Evolutionary conservation across 2,797 vertebrate genomes (phyloP).

Genomic region (Chrosomus eos): DNA sequence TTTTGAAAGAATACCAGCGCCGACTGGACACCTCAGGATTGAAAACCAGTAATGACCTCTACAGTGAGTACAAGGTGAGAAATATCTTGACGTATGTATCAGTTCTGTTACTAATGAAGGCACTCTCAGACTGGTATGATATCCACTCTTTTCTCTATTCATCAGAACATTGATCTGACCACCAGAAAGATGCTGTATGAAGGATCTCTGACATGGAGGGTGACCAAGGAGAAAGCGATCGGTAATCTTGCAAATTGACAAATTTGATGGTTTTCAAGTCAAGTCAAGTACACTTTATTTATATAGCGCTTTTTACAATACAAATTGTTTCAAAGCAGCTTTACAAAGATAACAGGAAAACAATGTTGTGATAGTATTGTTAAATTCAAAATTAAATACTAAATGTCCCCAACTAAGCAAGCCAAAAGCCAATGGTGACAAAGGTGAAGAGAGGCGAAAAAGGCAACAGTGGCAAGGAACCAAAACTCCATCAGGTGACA

Average conservation of each 20-base stretch:
- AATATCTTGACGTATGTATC: not conserved
- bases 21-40: constrained; percentile 88
- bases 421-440: too few species aligned
- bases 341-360: too few species aligned
- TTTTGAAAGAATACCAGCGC: constrained; percentile 90
- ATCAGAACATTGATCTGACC: constrained; percentile 85
- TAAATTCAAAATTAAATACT: too few species aligned
- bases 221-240: constrained; percentile 90
- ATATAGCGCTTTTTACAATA: too few species aligned
- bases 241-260: constrained; percentile 71
- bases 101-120: not conserved
- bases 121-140: not conserved
- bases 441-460: too few species aligned
- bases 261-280: not conserved
- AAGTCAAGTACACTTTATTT: too few species aligned
- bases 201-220: constrained; percentile 85
- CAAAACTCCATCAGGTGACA: too few species aligned
- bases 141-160: constrained; percentile 2
- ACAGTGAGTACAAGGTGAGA: constrained; percentile 87
- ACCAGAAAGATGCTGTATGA: constrained; percentile 83
- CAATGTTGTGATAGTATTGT: too few species aligned
- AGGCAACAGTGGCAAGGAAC: too few species aligned
- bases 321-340: too few species aligned
- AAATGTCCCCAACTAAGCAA: too few species aligned
- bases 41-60: constrained; percentile 85